These are phyloP conservation scores for Poeciliopsis presidionis DNA, from an alignment of 2,797 vertebrate genomes.

Conservation along the genomic window DNA sequence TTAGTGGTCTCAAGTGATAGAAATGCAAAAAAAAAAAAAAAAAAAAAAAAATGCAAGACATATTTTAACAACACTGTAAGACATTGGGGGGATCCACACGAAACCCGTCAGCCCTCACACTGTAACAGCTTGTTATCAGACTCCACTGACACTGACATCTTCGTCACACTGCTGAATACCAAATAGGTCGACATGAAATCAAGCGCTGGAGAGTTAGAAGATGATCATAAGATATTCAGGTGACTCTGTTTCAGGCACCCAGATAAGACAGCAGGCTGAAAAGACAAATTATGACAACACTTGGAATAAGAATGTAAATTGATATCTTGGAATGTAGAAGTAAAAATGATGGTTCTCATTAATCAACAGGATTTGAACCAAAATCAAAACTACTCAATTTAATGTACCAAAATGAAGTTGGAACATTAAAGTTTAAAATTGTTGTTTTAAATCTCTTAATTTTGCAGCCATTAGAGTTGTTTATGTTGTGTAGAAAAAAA, in stretches of 20 bases:
- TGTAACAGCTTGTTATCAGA: constrained; percentile 63
- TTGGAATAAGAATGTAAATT: background rate
- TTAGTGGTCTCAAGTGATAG: background rate
- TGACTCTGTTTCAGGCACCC: constrained; percentile 23
- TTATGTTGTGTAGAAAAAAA: background rate
- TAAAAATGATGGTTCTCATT: background rate
- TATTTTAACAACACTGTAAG: constrained; percentile 15
- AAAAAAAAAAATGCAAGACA: background rate
- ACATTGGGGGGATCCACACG: constrained; percentile 25
- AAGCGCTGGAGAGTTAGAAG: constrained; percentile 41
- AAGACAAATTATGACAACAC: background rate
- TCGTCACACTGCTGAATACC: constrained; percentile 61
- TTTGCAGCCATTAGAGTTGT: background rate
- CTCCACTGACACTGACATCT: constrained; percentile 62
- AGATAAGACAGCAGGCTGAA: background rate
- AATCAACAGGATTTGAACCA: background rate
- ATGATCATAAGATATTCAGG: constrained; percentile 42
- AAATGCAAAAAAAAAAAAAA: background rate
- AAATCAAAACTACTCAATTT: background rate
- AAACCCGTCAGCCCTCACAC: constrained; percentile 52
- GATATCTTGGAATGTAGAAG: background rate
- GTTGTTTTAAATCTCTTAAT: background rate
- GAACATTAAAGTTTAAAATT: background rate
- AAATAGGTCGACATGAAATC: constrained; percentile 56
- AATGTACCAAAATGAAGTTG: background rate